Evolutionary conservation across 2,797 vertebrate species (phyloP).

Genomic region (Gila robusta): DNA sequence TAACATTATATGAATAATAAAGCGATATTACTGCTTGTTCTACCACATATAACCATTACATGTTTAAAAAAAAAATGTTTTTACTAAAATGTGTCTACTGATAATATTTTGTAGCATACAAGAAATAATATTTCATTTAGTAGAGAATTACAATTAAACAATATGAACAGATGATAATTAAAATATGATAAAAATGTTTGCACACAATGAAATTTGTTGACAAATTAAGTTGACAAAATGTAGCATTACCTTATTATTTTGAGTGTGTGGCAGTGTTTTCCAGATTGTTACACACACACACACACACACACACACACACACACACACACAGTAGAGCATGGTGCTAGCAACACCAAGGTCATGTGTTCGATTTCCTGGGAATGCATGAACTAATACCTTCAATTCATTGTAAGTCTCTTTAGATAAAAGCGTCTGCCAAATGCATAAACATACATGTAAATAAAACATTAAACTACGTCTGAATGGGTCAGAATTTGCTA

Average conservation of each 20-base stretch:
- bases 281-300: neutral
- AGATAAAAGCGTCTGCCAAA: neutral
- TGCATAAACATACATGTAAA: neutral
- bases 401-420: neutral
- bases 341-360: neutral
- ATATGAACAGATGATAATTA: neutral
- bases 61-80: neutral
- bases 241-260: neutral
- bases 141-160: neutral
- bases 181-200: neutral
- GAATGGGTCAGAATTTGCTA: neutral
- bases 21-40: neutral
- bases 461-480: neutral
- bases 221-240: neutral
- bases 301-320: neutral
- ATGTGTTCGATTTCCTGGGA: neutral
- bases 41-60: neutral
- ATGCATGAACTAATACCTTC: neutral
- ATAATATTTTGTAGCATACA: neutral
- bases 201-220: neutral
- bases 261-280: neutral
- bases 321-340: neutral
- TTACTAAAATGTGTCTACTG: neutral
- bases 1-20: neutral
- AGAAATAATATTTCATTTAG: neutral